Percentiles rank a stretch among this genome's conserved stretches.
phyloP scores from a whole-genome alignment of 2,797 vertebrate genomes.

The Loriculus beryllinus region DNA sequence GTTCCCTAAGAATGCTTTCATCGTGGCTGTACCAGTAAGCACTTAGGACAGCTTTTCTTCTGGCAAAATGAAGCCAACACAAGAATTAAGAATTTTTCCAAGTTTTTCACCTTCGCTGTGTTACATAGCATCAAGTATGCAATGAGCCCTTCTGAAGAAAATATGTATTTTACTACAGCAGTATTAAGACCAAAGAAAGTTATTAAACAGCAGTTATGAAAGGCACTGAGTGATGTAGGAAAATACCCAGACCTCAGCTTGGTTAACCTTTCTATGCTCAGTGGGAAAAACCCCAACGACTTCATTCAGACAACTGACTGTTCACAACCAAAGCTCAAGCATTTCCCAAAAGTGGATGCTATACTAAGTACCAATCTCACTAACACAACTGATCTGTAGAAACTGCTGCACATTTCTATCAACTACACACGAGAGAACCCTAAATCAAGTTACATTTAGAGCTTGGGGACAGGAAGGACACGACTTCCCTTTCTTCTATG shows the following conservation, averaged over 20 bases:
- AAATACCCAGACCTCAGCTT: not conserved
- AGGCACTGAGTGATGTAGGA: not conserved
- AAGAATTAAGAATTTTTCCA: not conserved
- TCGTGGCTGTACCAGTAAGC: fast-evolving
- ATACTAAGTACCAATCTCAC: fast-evolving
- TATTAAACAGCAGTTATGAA: not conserved
- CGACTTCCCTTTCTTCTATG: not conserved
- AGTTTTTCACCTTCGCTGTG: not conserved
- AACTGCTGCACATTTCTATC: not conserved
- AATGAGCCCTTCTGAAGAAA: not conserved
- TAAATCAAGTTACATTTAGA: not conserved
- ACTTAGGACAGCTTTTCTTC: not conserved
- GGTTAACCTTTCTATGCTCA: not conserved
- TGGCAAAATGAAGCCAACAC: not conserved
- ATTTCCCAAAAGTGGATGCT: not conserved
- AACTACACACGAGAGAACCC: not conserved
- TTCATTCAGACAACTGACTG: not conserved
- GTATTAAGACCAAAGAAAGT: not conserved
- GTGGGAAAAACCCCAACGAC: not conserved
- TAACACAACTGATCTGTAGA: not conserved
- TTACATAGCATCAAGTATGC: not conserved
- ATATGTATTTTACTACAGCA: not conserved
- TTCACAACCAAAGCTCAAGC: not conserved
- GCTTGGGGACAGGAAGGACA: not conserved
- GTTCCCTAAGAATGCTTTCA: not conserved